Base-by-base conservation (phyloP, 2,888 invertebrate genomes). In the Ennomos erosarius region DNA sequence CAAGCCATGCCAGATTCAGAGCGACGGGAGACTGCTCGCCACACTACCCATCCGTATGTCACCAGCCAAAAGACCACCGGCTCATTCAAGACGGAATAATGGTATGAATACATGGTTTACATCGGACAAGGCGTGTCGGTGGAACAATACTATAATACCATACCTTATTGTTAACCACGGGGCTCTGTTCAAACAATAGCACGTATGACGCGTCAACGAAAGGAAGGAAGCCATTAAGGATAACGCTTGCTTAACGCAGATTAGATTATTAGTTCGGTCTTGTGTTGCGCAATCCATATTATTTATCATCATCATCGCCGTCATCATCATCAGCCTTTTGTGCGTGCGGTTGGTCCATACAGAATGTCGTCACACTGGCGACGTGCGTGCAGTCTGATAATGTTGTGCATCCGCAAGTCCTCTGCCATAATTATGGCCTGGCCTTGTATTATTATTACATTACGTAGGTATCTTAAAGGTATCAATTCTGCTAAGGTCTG, bases 21-120 rank as follows among this genome's bases (percentile, higher is more conserved):
- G 26, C 26, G 5, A 26, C 6, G 0, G 6, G 5, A 6, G 26
- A 26, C 26, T 11, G 38, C 26, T 63, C 1, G 0, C 34, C 26
- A 52, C 44, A 12, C 38, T 13, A 2, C 0, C 0, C 2, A 2
- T 0, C 78, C 55, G 75, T 84, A 55, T 78, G 72, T 81, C 70
- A 35, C 62, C 11, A 1, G 11, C 60, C 61, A 68, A 69, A 77
- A 76, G 75, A 74, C 73, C 69, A 65, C 73, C 71, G 69, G 78
- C 77, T 84, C 83, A 84, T 85, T 87, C 86, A 88, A 82, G 85
- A 87, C 85, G 82, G 81, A 80, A 88, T 88, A 89, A 89, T 86
- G 79, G 87, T 81, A 84, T 83, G 87, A 83, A 87, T 85, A 85
- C 88, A 88, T 87, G 88, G 87, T 81, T 83, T 80, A 82, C 79